Evolutionary conservation across 2,888 invertebrate species (phyloP), one percentile per base, ranked within the genome.

Genomic region (Hetaerina titia): DNA sequence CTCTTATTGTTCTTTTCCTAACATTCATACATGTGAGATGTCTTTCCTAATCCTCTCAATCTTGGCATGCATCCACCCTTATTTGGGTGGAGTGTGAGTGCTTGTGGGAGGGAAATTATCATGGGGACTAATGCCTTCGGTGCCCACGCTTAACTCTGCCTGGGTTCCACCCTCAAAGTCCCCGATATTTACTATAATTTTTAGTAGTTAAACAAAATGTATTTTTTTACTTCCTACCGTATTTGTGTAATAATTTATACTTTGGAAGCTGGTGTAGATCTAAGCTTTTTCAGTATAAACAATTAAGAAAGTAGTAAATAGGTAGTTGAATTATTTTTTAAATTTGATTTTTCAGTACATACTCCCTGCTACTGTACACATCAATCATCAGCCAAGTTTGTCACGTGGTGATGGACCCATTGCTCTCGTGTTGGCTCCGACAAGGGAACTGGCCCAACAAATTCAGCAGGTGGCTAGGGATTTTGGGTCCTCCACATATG

Each of bases 301-400:
- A 45, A 4, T 45, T 45, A 1, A 45, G 45, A 45, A 45, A 45
- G 2, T 45, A 45, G 45, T 45, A 45, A 4, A 45, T 45, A 2
- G 45, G 45, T 45, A 45, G 45, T 45, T 45, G 45, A 45, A 45
- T 2, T 45, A 45, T 45, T 45, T 45, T 60, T 60, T 60, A 60
- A 22, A 15, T 81, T 94, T 89, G 95, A 81, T 95, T 95, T 96
- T 96, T 96, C 96, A 97, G 96, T 99, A 99, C 96, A 99, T 99
- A 97, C 97, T 99, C 95, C 99, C 99, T 95, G 99, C 99, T 89
- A 98, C 99, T 96, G 98, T 99, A 58, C 99, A 99, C 97, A 99
- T 99, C 96, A 98, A 98, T 95, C 98, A 99, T 96, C 99, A 99
- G 96, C 98, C 98, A 95, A 98, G 98, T 81, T 97, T 99, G 94